Percentiles rank a stretch among this genome's conserved stretches.
phyloP scores from a whole-genome alignment of 2,888 invertebrate genomes.

The Ornithoptera priamus region DNA sequence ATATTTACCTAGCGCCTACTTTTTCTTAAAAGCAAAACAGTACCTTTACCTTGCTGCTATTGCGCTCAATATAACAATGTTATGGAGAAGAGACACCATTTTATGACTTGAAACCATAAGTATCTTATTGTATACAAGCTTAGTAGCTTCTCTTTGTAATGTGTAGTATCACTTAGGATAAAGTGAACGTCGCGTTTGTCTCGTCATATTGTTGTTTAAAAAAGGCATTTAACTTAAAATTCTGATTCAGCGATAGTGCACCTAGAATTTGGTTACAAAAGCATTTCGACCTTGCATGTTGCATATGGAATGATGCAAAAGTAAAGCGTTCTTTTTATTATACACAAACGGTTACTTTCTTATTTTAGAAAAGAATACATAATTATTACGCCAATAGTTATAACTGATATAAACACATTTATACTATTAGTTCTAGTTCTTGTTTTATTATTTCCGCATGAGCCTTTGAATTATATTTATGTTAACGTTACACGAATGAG shows the following conservation, averaged over 20 bases:
- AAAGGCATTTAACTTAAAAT: slow-evolving; percentile 2
- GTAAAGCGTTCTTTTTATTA: background rate
- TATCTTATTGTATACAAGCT: too few relatives aligned
- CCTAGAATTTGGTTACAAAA: slow-evolving; percentile 2
- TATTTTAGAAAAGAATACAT: background rate
- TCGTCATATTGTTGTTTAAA: too few relatives aligned
- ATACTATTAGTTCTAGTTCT: slow-evolving; percentile 16
- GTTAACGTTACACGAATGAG: slow-evolving; percentile 8
- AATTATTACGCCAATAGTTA: background rate
- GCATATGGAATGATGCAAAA: slow-evolving; percentile 1
- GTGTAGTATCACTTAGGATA: too few relatives aligned
- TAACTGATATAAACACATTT: slow-evolving; percentile 12
- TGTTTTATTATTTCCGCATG: slow-evolving; percentile 20
- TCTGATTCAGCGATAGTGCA: background rate
- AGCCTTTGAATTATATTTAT: slow-evolving; percentile 5
- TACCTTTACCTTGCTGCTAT: too few relatives aligned
- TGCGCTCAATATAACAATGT: too few relatives aligned
- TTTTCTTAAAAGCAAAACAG: too few relatives aligned
- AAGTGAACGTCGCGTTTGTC: too few relatives aligned
- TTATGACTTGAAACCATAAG: too few relatives aligned
- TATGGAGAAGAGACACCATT: too few relatives aligned
- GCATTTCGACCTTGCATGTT: slow-evolving; percentile 3
- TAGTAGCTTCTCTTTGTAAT: too few relatives aligned
- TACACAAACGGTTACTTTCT: background rate
- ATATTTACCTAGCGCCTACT: too few relatives aligned